A percentile compares a stretch with the other conserved stretches of the same genome.
Evolutionary conservation across 1,140 invertebrate species (phyloP).

Genomic region (Lordiphosa stackelbergi): DNA sequence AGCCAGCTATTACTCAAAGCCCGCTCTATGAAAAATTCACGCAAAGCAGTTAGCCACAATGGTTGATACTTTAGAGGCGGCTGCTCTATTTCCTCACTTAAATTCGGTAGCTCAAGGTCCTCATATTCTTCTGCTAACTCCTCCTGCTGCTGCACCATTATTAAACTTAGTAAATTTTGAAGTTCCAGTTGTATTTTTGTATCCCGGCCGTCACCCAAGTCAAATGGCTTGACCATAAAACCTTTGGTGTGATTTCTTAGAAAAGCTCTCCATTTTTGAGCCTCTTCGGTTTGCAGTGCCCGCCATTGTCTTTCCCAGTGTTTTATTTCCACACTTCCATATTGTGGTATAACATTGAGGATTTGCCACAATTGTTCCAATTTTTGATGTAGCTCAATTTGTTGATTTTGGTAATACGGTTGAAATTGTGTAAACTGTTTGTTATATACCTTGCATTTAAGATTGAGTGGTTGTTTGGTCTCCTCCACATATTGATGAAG

Average conservation of each 20-base stretch:
- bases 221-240: constrained; percentile 43
- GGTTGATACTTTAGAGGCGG: constrained; percentile 17
- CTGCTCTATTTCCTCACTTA: constrained; percentile 9
- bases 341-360: constrained; percentile 43
- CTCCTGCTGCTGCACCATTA: constrained; percentile 14
- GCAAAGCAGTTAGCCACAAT: constrained; percentile 31
- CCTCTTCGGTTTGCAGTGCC: constrained; percentile 43
- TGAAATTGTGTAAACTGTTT: constrained; percentile 67
- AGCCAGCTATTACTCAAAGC: constrained; percentile 20
- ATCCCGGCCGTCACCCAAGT: constrained; percentile 14
- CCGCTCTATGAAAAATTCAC: constrained; percentile 49
- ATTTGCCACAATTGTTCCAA: constrained; percentile 28
- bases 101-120: constrained; percentile 14
- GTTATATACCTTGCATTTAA: constrained; percentile 60
- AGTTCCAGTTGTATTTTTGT: constrained; percentile 11
- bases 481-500: constrained; percentile 44
- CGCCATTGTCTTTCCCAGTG: constrained; percentile 40
- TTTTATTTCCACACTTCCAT: constrained; percentile 44
- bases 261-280: constrained; percentile 43
- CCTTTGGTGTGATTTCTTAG: constrained; percentile 16
- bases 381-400: constrained; percentile 34
- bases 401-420: constrained; percentile 59
- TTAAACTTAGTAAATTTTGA: constrained; percentile 16
- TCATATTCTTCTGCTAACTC: neutral
- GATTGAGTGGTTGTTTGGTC: constrained; percentile 55